phyloP scores from a whole-genome alignment of 2,797 vertebrate genomes.

The Heteromormyrus szaboi region DNA sequence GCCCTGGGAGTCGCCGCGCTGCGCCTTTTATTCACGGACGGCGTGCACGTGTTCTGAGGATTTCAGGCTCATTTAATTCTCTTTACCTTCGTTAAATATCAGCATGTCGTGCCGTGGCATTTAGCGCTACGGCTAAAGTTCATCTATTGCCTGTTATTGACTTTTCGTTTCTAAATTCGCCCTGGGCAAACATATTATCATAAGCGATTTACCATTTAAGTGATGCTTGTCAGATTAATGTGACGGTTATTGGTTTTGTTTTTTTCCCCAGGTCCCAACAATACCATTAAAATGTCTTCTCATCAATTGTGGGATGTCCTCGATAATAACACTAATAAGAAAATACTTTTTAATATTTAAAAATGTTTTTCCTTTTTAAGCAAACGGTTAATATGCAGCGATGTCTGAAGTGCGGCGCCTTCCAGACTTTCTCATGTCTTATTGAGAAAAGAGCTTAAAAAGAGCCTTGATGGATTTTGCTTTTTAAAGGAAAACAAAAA shows the following conservation, averaged over 20 bases:
- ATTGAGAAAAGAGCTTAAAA: background rate
- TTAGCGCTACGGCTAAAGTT: background rate
- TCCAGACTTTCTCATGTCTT: background rate
- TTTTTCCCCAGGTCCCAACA: background rate
- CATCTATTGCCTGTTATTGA: background rate
- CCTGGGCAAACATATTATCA: constrained; percentile 7
- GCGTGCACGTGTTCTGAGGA: background rate
- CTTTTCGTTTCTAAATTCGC: constrained; percentile 11
- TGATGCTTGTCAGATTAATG: constrained; percentile 9
- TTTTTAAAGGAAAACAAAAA: background rate
- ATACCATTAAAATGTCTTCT: constrained; percentile 11
- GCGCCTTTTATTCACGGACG: background rate
- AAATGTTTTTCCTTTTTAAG: background rate
- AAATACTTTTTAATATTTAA: background rate
- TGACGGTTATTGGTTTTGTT: background rate
- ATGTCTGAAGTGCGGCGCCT: background rate
- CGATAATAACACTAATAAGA: background rate
- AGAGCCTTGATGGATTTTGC: background rate
- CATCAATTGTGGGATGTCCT: background rate
- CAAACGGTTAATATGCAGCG: background rate
- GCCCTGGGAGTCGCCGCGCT: background rate
- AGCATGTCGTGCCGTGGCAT: background rate
- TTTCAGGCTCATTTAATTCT: background rate
- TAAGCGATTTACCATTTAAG: background rate
- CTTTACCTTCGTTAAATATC: background rate